Evolutionary conservation across 2,113 vertebrate species (phyloP).

Genomic region (Hippolais icterina): DNA sequence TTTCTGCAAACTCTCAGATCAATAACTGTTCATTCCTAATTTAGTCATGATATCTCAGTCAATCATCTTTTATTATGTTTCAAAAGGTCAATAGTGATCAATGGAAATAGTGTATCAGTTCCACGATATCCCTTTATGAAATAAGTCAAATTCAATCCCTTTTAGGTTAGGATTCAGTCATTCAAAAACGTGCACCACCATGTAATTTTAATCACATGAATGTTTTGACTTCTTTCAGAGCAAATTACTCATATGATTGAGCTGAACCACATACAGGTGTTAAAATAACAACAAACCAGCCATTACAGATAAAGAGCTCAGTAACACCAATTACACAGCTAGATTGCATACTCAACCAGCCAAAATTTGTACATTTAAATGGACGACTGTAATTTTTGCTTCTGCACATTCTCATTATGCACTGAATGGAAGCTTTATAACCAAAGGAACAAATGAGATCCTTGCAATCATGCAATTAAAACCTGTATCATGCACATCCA

Average conservation of each 20-base stretch:
- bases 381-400: neutral
- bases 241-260: neutral
- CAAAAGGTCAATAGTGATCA: neutral
- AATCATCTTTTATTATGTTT: neutral
- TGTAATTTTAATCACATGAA: neutral
- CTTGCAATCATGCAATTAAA: neutral
- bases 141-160: neutral
- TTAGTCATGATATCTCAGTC: slow-evolving; percentile 12
- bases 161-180: neutral
- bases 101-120: neutral
- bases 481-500: neutral
- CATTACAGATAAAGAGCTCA: neutral
- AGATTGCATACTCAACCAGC: neutral
- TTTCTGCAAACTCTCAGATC: neutral
- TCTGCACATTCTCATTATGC: neutral
- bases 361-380: neutral
- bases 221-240: neutral
- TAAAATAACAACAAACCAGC: neutral
- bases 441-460: neutral
- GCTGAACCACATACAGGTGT: neutral
- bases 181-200: neutral
- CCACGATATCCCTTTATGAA: neutral
- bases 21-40: neutral
- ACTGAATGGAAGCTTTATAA: neutral
- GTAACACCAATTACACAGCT: neutral